Evolutionary conservation across 2,888 invertebrate species (phyloP).

Genomic region (Lepidonotus clava): DNA sequence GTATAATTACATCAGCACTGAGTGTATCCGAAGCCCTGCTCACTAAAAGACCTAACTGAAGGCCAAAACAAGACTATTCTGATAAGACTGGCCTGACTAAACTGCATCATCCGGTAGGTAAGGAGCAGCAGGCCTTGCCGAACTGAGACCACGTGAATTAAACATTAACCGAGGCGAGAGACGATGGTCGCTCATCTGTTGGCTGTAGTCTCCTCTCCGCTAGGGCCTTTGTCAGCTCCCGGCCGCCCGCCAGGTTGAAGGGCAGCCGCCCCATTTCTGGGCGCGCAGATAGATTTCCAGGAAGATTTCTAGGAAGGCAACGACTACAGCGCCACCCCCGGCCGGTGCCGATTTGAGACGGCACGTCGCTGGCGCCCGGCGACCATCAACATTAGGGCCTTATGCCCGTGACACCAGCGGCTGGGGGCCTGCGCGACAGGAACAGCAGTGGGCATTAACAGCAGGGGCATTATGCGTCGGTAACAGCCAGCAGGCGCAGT

Average conservation of each 20-base stretch:
- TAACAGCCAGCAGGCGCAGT: no score
- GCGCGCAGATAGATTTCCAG: conserved; percentile 13
- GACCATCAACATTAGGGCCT: neutral
- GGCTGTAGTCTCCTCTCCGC: neutral
- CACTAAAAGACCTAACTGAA: no score
- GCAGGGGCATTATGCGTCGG: no score
- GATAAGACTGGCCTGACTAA: no score
- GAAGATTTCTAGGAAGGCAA: conserved; percentile 14
- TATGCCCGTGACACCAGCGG: neutral
- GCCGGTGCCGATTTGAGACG: neutral
- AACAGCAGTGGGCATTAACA: no score
- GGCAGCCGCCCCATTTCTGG: conserved; percentile 25
- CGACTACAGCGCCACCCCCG: neutral
- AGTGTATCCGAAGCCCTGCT: no score
- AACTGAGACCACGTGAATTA: conserved; percentile 19
- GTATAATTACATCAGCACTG: no score
- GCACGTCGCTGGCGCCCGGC: neutral
- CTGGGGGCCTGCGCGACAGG: neutral
- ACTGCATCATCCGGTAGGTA: neutral
- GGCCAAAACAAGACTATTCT: no score
- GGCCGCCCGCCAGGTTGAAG: neutral
- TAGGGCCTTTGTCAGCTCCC: conserved; percentile 7
- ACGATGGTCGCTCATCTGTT: neutral
- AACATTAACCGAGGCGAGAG: neutral
- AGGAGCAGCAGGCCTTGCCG: neutral